Evolutionary conservation across 1,140 invertebrate species (phyloP), one percentile per base, ranked within the genome.

Genomic region (Lasioglossum albipes): DNA sequence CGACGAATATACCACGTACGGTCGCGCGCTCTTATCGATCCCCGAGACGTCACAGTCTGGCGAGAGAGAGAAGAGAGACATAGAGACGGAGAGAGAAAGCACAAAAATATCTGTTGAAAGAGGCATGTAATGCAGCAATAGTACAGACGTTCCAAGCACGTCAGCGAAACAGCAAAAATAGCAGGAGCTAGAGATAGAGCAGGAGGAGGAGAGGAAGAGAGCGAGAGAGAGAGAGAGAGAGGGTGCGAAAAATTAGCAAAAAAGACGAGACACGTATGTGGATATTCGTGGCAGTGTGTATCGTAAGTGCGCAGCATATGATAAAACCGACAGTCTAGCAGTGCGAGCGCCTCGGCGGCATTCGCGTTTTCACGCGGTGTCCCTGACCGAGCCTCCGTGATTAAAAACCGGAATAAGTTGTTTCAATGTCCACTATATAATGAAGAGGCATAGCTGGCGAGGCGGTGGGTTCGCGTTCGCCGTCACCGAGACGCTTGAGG

Each of bases 381-480:
- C 84, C 82, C 78, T 78, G 82, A 81, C 89, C 92, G 93, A 93
- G 92, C 91, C 92, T 93, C 92, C 92, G 92, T 93, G 89, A 92
- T 93, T 93, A 93, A 92, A 93, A 93, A 93, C 93, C 93, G 93
- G 93, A 93, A 93, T 93, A 93, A 93, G 92, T 93, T 93, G 90
- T 93, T 93, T 93, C 84, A 93, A 93, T 93, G 91, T 93, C 91
- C 92, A 93, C 89, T 93, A 93, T 92, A 93, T 93, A 92, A 93
- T 85, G 89, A 92, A 90, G 92, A 89, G 87, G 90, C 82, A 92
- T 93, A 93, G 92, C 89, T 90, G 83, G 89, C 91, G 91, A 91
- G 89, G 84, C 91, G 90, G 84, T 88, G 89, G 89, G 82, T 89
- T 87, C 76, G 77, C 66, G 67, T 75, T 78, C 75, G 45, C 67